phyloP scores from a whole-genome alignment of 2,888 invertebrate genomes.

The Pandemis heparana region DNA sequence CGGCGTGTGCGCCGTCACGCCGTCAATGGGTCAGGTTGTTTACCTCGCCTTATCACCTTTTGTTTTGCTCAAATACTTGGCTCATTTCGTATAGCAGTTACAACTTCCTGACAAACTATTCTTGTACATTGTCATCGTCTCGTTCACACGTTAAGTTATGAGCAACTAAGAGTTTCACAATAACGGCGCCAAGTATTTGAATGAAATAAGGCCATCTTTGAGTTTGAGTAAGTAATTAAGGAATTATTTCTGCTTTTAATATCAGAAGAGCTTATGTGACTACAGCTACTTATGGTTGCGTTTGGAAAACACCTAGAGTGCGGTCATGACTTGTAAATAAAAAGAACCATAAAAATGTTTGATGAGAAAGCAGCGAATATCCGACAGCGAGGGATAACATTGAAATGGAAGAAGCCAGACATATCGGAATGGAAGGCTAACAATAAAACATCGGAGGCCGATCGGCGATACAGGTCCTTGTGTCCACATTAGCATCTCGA shows the following conservation, averaged over 20 bases:
- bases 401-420: slow-evolving; percentile 78
- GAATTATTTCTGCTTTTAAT: neutral
- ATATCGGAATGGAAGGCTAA: slow-evolving; percentile 72
- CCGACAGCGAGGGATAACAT: slow-evolving; percentile 59
- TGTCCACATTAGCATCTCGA: slow-evolving; percentile 86
- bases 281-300: neutral
- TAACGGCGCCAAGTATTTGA: slow-evolving; percentile 21
- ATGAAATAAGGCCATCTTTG: slow-evolving; percentile 23
- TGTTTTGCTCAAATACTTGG: slow-evolving; percentile 82
- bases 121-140: slow-evolving; percentile 39
- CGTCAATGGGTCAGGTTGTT: slow-evolving; percentile 83
- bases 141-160: slow-evolving; percentile 37
- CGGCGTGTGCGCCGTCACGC: slow-evolving; percentile 63
- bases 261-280: neutral
- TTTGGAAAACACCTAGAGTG: neutral
- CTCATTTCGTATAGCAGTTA: slow-evolving; percentile 63
- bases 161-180: slow-evolving; percentile 32
- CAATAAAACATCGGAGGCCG: slow-evolving; percentile 80
- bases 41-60: slow-evolving; percentile 85
- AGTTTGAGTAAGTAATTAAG: slow-evolving; percentile 8
- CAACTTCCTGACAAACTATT: slow-evolving; percentile 61
- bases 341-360: slow-evolving; percentile 61
- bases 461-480: slow-evolving; percentile 85
- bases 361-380: slow-evolving; percentile 71
- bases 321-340: neutral